These are phyloP conservation scores for Acleris emargana DNA, from an alignment of 2,888 invertebrate species.

Conservation along the genomic window DNA sequence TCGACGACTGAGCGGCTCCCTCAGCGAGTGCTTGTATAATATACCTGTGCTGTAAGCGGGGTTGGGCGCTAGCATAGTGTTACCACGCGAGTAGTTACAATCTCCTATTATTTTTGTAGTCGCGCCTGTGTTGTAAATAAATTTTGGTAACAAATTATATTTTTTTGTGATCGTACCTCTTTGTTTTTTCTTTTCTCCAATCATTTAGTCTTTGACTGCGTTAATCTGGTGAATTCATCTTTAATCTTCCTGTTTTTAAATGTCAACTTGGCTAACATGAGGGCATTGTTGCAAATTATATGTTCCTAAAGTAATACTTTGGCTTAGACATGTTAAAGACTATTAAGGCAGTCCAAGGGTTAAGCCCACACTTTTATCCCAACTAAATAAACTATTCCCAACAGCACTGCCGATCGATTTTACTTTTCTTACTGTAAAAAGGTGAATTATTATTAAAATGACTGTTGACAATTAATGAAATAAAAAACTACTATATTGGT, in stretches of 20 bases:
- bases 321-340: not conserved
- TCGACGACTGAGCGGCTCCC: not conserved
- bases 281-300: no score
- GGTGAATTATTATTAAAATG: not conserved
- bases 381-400: not conserved
- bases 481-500: constrained; percentile 8
- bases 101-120: constrained; percentile 48
- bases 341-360: not conserved
- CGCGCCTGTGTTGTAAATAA: constrained; percentile 64
- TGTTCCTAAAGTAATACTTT: not conserved
- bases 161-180: constrained; percentile 70
- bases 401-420: constrained; percentile 16
- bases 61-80: constrained; percentile 45
- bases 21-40: constrained; percentile 7
- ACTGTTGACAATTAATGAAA: constrained; percentile 1
- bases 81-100: constrained; percentile 43
- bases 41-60: not conserved
- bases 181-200: constrained; percentile 44
- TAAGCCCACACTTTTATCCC: not conserved
- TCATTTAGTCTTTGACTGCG: not conserved
- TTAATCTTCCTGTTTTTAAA: no score
- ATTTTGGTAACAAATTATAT: constrained; percentile 75
- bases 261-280: no score
- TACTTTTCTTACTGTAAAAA: constrained; percentile 3
- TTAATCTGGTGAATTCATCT: not conserved